Conservation (phyloP, 92 coral and sea anemone species). For the Umimayanthus chanpuru region DNA sequence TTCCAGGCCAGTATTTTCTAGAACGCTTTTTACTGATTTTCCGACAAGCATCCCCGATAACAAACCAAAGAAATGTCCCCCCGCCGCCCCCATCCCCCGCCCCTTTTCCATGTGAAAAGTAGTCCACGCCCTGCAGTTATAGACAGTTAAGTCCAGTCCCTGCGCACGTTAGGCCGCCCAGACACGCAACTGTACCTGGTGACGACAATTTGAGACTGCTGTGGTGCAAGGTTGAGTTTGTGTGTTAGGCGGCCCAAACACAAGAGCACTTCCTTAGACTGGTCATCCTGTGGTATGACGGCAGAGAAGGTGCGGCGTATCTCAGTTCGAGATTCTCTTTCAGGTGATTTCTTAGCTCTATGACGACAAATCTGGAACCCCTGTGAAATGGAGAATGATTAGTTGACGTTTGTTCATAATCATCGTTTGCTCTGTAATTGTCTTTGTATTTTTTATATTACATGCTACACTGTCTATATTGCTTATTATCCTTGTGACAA, state of each 20-base stretch:
- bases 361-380: conserved; percentile 86
- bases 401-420: no score
- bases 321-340: conserved; percentile 43
- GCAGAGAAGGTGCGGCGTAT: conserved; percentile 71
- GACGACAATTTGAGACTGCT: conserved; percentile 71
- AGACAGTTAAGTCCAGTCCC: background rate
- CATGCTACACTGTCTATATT: background rate
- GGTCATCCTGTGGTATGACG: conserved; percentile 71
- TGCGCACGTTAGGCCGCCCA: background rate
- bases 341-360: conserved; percentile 32
- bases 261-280: conserved; percentile 69
- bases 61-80: no score
- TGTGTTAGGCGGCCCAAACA: conserved; percentile 91
- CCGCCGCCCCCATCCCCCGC: no score
- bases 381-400: conserved; percentile 30
- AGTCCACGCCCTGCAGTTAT: background rate
- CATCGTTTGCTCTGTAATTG: background rate
- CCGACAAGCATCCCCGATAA: no score
- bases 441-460: no score
- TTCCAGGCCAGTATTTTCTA: no score
- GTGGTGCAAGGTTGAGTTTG: conserved; percentile 70
- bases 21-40: no score
- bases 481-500: no score
- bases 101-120: background rate
- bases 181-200: conserved; percentile 38